Conservation (phyloP, 2,888 invertebrate species). For the Lepidonotus clava region DNA sequence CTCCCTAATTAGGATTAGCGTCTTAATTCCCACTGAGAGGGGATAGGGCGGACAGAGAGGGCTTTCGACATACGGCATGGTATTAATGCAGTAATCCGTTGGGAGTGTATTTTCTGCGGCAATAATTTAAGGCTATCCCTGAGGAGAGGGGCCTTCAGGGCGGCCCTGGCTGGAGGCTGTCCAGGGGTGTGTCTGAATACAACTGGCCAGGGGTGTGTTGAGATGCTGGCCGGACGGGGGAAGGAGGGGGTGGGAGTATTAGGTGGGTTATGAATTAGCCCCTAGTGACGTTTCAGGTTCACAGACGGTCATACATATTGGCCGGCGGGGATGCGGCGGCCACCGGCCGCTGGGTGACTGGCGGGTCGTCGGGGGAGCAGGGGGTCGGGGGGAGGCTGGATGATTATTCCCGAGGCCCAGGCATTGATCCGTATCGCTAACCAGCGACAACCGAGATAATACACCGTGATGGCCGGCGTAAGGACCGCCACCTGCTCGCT, state of each 20-base stretch:
- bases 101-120: no score
- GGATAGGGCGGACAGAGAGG: no score
- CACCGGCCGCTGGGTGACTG: no score
- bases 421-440: constrained; percentile 16
- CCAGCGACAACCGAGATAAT: constrained; percentile 1
- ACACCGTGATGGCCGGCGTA: not conserved
- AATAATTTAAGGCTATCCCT: no score
- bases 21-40: no score
- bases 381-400: not conserved
- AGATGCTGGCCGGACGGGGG: not conserved
- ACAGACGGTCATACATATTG: constrained; percentile 18
- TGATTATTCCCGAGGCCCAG: not conserved
- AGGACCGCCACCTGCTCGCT: no score
- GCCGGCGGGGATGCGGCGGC: not conserved
- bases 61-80: no score
- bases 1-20: no score
- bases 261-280: constrained; percentile 7
- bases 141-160: no score
- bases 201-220: not conserved
- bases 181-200: not conserved
- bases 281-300: not conserved
- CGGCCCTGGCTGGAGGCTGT: no score
- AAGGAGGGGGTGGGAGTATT: not conserved
- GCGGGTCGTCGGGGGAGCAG: no score
- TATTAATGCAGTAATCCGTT: no score